Evolutionary conservation across 1,140 invertebrate species (phyloP), one percentile per base, ranked within the genome.

Genomic region (Pseudobourletiella spinata): DNA sequence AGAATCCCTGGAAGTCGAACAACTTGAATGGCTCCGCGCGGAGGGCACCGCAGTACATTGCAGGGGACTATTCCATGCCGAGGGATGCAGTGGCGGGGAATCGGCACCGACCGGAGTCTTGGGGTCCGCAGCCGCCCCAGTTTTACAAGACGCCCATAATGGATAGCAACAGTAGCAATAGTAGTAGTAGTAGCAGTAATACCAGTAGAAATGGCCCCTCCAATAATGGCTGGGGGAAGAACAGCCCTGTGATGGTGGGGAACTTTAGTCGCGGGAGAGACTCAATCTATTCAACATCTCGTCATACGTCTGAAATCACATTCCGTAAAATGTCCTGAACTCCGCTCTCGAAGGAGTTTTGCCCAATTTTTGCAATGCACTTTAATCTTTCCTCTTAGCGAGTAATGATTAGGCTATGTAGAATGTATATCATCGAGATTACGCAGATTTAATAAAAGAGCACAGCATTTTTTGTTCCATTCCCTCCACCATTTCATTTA

Each of bases 1-100:
- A 57, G 20, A 65, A 61, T 65, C 63, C 58, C 4, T 60, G 59
- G 63, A 42, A 42, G 4, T 26, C 48, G 15, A 30, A 44, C 29
- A 18, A 22, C 11, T 16, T 3, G 2, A 50, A 3, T 59, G 16
- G 30, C n/a, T 35, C n/a, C 0, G 25, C 18, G 15, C 15, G 22
- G 3, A 30, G 56, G 2, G 39, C 25, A 18, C 54, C 51, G 44
- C 14, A 4, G 16, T 35, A 25, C 20, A 22, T 15, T 35, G 6
- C 20, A 35, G 14, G 48, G 14, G 43, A 4, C 6, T 51, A 51
- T 22, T 51, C 48, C 20, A 24, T 51, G 6, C 48, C 48, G 8
- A 51, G 48, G 25, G 48, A 51, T 26, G 14, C 48, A 2, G 3
- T 51, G 6, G 3, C 14, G 11, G 4, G 14, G 14, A 51, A 8